These are phyloP conservation scores for Ailuropoda melanoleuca DNA, from an alignment of 2,113 vertebrate species.

Conservation along the genomic window DNA sequence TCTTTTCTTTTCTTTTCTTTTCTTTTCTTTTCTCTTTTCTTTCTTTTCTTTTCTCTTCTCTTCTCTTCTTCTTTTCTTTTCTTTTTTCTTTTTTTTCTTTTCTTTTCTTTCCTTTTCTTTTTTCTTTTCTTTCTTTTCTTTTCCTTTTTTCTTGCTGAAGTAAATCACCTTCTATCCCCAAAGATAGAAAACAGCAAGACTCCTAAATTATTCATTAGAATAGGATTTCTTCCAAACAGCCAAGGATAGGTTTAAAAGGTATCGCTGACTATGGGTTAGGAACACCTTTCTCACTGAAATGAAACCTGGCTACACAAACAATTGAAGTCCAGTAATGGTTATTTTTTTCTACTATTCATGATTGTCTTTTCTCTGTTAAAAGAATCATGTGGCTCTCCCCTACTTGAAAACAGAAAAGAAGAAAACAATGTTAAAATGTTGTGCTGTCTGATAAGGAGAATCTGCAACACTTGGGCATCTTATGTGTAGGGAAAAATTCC, in stretches of 20 bases:
- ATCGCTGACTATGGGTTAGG: background rate
- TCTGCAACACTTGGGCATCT: background rate
- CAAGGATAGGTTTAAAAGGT: background rate
- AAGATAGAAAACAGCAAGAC: constrained; percentile 19
- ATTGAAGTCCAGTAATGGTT: background rate
- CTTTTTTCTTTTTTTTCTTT: background rate
- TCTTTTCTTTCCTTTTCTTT: too few relatives aligned
- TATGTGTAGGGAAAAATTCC: background rate
- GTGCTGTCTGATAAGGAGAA: background rate
- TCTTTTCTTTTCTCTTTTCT: background rate
- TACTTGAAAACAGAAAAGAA: background rate
- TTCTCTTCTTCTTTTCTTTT: background rate
- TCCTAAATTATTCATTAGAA: constrained; percentile 48
- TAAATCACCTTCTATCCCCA: constrained; percentile 19
- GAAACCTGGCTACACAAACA: background rate
- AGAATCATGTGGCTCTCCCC: background rate
- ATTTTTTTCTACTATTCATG: background rate
- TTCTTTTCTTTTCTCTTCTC: background rate
- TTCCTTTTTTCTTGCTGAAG: background rate
- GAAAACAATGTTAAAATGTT: background rate
- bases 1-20: background rate
- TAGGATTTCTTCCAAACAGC: background rate
- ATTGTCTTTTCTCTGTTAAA: background rate
- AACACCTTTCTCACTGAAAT: background rate
- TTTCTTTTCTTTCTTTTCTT: too few relatives aligned